A percentile compares a stretch with the other conserved stretches of the same genome.
Conservation (phyloP, 2,888 invertebrate genomes). For the Amblyjoppa proteus region DNA sequence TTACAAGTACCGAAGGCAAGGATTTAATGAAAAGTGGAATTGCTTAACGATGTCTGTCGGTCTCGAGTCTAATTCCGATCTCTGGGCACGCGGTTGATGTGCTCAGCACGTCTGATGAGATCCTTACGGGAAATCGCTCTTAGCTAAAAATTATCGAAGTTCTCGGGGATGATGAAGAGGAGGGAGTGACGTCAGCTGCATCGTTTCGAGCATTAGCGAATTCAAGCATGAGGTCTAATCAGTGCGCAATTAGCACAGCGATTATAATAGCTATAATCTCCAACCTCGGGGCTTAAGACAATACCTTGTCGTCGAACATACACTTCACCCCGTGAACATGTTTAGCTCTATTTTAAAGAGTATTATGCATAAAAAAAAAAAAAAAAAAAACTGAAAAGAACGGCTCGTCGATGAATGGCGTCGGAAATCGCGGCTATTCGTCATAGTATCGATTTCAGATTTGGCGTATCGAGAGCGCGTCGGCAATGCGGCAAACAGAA, state of each 20-base stretch:
- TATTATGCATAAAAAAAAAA: constrained; percentile 6
- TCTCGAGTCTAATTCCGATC: constrained; percentile 1
- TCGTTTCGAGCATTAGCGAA: constrained; percentile 25
- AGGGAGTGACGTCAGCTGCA: constrained; percentile 15
- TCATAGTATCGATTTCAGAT: constrained; percentile 60
- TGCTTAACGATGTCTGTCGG: neutral
- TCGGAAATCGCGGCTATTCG: constrained; percentile 48
- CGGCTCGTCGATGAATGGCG: constrained; percentile 9
- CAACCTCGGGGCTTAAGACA: neutral
- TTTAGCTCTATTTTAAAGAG: neutral
- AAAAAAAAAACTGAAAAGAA: constrained; percentile 16
- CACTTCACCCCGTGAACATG: neutral
- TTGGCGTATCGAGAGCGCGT: constrained; percentile 25
- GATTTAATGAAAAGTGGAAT: neutral
- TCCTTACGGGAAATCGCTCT: constrained; percentile 14
- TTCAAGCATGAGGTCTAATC: constrained; percentile 33
- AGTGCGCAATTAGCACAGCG: constrained; percentile 25
- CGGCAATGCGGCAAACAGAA: constrained; percentile 10
- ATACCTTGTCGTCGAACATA: neutral
- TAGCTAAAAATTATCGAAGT: constrained; percentile 42
- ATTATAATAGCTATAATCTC: neutral
- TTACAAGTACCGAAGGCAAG: neutral
- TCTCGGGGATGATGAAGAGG: constrained; percentile 19
- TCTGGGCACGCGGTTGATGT: constrained; percentile 41
- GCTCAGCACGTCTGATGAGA: constrained; percentile 36